Conservation (phyloP, 2,113 vertebrate species). For the Hydrolagus affinis region DNA sequence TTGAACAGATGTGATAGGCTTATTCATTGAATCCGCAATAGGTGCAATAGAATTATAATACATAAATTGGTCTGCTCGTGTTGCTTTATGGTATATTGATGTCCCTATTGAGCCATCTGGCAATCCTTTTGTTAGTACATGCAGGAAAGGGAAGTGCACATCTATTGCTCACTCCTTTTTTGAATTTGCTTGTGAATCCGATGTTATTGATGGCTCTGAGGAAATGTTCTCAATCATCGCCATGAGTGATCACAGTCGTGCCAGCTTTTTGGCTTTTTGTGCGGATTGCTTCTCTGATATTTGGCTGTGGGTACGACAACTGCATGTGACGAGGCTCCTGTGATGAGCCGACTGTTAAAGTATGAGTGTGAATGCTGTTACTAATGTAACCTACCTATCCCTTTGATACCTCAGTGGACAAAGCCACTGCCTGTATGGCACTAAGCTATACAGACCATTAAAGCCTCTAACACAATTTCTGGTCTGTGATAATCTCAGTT, state of each 20-base stretch:
- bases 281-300: not conserved
- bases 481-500: too few species aligned
- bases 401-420: too few species aligned
- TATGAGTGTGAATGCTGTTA: not conserved
- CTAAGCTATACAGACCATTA: too few species aligned
- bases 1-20: slow-evolving; percentile 26
- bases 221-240: not conserved
- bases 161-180: not conserved
- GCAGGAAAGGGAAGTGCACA: not conserved
- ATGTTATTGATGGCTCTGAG: not conserved
- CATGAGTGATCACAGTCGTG: not conserved
- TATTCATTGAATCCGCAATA: slow-evolving; percentile 20
- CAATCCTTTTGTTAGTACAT: slow-evolving; percentile 20
- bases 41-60: slow-evolving; percentile 27
- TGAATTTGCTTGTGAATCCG: slow-evolving; percentile 17
- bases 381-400: too few species aligned
- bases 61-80: slow-evolving; percentile 19
- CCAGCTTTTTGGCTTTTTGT: not conserved
- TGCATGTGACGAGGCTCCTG: not conserved
- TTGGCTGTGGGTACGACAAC: too few species aligned
- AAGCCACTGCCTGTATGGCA: too few species aligned
- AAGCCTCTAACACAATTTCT: too few species aligned
- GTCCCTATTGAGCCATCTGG: slow-evolving; percentile 21
- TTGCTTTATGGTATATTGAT: slow-evolving; percentile 31
- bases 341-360: not conserved